phyloP scores from a whole-genome alignment of 1,140 invertebrate genomes.

The Drosophila novamexicana region DNA sequence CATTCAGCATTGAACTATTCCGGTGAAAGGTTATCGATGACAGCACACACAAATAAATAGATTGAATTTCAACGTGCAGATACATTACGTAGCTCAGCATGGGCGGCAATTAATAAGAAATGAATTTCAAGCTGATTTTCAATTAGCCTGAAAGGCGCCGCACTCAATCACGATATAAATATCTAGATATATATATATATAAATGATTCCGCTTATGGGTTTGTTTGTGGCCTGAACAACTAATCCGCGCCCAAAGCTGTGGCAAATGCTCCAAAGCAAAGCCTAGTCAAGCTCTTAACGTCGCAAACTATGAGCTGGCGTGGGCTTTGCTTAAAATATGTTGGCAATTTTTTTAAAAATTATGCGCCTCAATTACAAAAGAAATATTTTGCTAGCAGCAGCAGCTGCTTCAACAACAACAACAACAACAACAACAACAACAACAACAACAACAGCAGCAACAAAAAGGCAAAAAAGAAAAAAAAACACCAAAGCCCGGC shows the following conservation, averaged over 20 bases:
- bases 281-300: too few species aligned
- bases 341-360: constrained; percentile 20
- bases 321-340: background rate
- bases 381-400: constrained; percentile 35
- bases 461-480: background rate
- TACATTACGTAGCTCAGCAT: constrained; percentile 4
- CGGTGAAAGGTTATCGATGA: constrained; percentile 56
- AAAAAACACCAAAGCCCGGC: background rate
- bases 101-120: background rate
- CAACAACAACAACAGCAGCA: constrained; percentile 15
- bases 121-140: background rate
- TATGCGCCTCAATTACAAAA: constrained; percentile 35
- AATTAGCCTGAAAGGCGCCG: background rate
- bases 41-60: constrained; percentile 18
- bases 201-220: too few species aligned
- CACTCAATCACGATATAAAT: too few species aligned
- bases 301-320: too few species aligned
- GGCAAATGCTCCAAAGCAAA: too few species aligned
- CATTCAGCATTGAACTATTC: constrained; percentile 68
- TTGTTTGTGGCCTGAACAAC: too few species aligned
- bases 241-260: too few species aligned
- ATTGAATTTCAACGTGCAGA: constrained; percentile 9
- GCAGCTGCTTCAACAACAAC: constrained; percentile 31
- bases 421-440: constrained; percentile 4
- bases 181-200: too few species aligned